phyloP scores from a whole-genome alignment of 1,140 invertebrate genomes.

The Drosophila baimaii region DNA sequence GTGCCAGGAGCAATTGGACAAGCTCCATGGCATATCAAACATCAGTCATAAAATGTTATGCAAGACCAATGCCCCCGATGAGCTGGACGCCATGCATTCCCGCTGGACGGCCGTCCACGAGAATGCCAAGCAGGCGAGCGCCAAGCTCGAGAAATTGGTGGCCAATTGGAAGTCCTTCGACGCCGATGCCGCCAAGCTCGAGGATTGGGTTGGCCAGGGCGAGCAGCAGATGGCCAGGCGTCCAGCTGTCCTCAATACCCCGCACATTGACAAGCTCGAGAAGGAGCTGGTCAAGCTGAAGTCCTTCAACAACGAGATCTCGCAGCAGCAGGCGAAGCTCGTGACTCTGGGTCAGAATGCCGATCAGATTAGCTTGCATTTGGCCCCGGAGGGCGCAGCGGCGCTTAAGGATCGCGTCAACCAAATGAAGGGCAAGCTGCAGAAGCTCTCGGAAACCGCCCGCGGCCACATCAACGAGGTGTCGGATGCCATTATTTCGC shows the following conservation, averaged over 20 bases:
- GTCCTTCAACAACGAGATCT: slow-evolving; percentile 92
- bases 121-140: slow-evolving; percentile 89
- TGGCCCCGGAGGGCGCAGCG: slow-evolving; percentile 90
- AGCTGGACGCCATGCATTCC: slow-evolving; percentile 92
- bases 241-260: slow-evolving; percentile 87
- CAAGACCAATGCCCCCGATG: slow-evolving; percentile 90
- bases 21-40: slow-evolving; percentile 89
- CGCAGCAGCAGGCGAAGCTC: slow-evolving; percentile 91
- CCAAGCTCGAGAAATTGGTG: slow-evolving; percentile 91
- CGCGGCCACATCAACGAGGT: slow-evolving; percentile 90
- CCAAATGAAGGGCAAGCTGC: slow-evolving; percentile 89
- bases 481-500: slow-evolving; percentile 91
- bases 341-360: slow-evolving; percentile 91
- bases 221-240: slow-evolving; percentile 87
- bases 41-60: slow-evolving; percentile 90
- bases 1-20: slow-evolving; percentile 90
- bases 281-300: slow-evolving; percentile 89
- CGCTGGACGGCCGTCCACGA: slow-evolving; percentile 91
- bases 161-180: slow-evolving; percentile 92
- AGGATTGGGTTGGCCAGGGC: slow-evolving; percentile 89
- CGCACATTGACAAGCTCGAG: slow-evolving; percentile 89
- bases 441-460: slow-evolving; percentile 89
- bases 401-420: slow-evolving; percentile 89
- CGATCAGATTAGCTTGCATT: slow-evolving; percentile 90
- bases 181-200: slow-evolving; percentile 88